Conservation (phyloP, 2,888 invertebrate species). For the Zele albiditarsus region DNA sequence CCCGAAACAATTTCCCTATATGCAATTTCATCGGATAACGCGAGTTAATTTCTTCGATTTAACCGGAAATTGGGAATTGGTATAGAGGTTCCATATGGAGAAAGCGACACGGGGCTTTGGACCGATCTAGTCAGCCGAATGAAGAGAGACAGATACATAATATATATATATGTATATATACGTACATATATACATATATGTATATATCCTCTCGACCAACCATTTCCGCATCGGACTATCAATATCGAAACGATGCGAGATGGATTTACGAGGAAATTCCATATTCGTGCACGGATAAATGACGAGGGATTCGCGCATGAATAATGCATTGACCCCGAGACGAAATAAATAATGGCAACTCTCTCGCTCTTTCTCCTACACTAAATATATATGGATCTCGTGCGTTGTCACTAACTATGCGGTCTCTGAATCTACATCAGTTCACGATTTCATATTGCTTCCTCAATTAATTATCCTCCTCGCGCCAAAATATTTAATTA, state of each 20-base stretch:
- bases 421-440: neutral
- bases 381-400: neutral
- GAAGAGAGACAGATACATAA: constrained; percentile 39
- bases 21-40: neutral
- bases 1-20: neutral
- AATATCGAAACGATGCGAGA: constrained; percentile 55
- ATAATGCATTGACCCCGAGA: constrained; percentile 63
- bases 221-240: constrained; percentile 55
- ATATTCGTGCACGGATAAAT: constrained; percentile 58
- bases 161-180: constrained; percentile 41
- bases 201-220: constrained; percentile 45
- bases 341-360: constrained; percentile 61
- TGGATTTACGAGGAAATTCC: constrained; percentile 59
- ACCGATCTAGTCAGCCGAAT: constrained; percentile 23
- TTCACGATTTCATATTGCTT: constrained; percentile 15
- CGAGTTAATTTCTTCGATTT: constrained; percentile 32
- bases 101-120: constrained; percentile 16
- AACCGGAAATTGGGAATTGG: constrained; percentile 27
- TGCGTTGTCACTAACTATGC: constrained; percentile 46
- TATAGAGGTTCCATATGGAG: constrained; percentile 22
- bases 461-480: constrained; percentile 9
- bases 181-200: constrained; percentile 34
- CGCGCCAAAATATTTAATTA: neutral
- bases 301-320: constrained; percentile 62
- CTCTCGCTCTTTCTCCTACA: constrained; percentile 24